Base-by-base conservation (phyloP, 1,140 invertebrate species). In the Thereuonema tuberculata region DNA sequence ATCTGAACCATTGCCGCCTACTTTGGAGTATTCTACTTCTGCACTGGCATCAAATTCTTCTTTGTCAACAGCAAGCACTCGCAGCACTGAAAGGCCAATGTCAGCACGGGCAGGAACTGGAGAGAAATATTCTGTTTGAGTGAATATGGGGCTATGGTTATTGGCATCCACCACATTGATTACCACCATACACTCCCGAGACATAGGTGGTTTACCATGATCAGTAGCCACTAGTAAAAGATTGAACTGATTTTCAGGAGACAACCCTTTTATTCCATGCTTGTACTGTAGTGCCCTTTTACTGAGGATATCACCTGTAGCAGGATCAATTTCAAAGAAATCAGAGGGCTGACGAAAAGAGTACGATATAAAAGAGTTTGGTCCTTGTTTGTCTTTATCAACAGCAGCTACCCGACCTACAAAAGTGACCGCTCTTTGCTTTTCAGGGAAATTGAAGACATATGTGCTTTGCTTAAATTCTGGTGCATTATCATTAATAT, bases 401-500 rank as follows among this genome's bases (percentile, higher is more conserved):
- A 81, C 83, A 1, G 92, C 92, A 20, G 83, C 80, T 0, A 96
- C 89, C 75, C 90, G 87, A 2, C 92, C 91, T 21, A 94, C 87
- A 72, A 87, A 84, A 0, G 86, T 82, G 31, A 87, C 81, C 50
- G 81, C 78, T 54, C 81, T 77, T 70, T 91, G 86, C 5, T 88
- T 74, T 71, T 94, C 90, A 0, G 89, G 87, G 61, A 96, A 87
- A 69, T 93, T 88, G 68, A 94, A 93, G 66, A 83, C 85, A 68
- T 95, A 95, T 62, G 81, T 85, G 0, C 84, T 83, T 67, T 88
- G 81, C 64, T 91, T 87, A 69, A 94, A 96, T 72, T 89, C 85
- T 0, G 93, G 93, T 0, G 89, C 82, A 71, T 94, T 94, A 70
- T 96, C 93, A 72, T 96, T 96, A 65, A 92, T 87, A 75, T 96